A percentile compares a stretch with the other conserved stretches of the same genome.
These are phyloP conservation scores for Lagopus leucura DNA, from an alignment of 2,113 vertebrate genomes.

Conservation along the genomic window DNA sequence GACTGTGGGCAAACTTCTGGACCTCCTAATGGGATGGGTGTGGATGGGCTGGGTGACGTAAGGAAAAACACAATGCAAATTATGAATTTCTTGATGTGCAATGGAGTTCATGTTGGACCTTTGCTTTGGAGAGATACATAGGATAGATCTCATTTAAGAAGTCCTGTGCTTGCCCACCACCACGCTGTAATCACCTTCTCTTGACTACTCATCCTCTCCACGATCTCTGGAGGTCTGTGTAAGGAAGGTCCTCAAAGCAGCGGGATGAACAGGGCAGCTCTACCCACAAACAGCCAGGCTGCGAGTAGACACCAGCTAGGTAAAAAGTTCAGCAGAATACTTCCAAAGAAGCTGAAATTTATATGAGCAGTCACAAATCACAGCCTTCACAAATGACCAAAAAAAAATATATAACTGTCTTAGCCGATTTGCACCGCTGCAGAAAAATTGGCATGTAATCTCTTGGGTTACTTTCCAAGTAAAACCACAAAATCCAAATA, in stretches of 20 bases:
- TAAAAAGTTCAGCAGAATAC: slow-evolving; percentile 8
- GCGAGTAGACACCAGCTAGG: not conserved
- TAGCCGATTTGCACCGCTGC: not conserved
- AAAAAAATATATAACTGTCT: not conserved
- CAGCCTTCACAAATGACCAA: not conserved
- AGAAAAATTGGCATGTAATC: not conserved
- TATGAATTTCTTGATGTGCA: not conserved
- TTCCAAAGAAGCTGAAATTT: not conserved
- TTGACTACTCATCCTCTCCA: not conserved
- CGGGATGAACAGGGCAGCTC: not conserved
- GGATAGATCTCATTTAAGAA: not conserved
- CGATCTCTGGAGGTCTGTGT: not conserved
- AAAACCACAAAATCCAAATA: not conserved
- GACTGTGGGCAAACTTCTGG: not conserved
- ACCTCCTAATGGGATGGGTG: not conserved
- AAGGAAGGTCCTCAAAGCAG: not conserved
- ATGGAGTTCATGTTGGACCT: not conserved
- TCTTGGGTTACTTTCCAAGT: not conserved
- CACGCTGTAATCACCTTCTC: not conserved
- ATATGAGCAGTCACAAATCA: not conserved
- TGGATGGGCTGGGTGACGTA: not conserved
- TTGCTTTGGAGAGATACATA: not conserved
- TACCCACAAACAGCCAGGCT: not conserved
- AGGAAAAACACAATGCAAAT: not conserved
- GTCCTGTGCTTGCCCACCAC: not conserved